These are phyloP conservation scores for Eretmochelys imbricata DNA, from an alignment of 2,113 vertebrate genomes.

Conservation along the genomic window DNA sequence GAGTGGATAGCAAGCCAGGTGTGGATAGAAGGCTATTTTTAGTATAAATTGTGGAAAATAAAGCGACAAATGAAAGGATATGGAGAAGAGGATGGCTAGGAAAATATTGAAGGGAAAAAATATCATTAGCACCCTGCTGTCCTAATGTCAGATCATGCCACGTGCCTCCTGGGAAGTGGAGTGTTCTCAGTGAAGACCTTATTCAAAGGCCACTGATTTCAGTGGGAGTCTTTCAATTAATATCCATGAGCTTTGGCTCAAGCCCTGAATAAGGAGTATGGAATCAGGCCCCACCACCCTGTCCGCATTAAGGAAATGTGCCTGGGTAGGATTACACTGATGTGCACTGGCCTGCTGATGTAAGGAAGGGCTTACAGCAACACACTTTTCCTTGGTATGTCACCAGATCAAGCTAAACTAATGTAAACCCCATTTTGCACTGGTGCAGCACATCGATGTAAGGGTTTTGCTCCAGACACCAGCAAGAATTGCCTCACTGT, in stretches of 20 bases:
- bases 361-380: background rate
- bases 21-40: background rate
- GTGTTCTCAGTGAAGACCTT: background rate
- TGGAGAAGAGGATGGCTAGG: background rate
- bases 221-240: background rate
- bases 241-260: background rate
- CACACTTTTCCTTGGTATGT: rapidly evolving
- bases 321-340: rapidly evolving
- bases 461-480: background rate
- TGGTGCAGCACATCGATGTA: background rate
- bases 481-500: background rate
- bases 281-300: background rate
- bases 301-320: background rate
- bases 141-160: background rate
- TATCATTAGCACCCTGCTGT: background rate
- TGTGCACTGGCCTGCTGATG: background rate
- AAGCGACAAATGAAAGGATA: background rate
- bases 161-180: background rate
- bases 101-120: background rate
- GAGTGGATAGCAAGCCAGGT: background rate
- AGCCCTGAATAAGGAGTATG: background rate
- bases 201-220: background rate
- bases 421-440: background rate
- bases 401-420: background rate
- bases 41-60: background rate